phyloP scores from a whole-genome alignment of 2,797 vertebrate species.

The Leucoraja ocellata region DNA sequence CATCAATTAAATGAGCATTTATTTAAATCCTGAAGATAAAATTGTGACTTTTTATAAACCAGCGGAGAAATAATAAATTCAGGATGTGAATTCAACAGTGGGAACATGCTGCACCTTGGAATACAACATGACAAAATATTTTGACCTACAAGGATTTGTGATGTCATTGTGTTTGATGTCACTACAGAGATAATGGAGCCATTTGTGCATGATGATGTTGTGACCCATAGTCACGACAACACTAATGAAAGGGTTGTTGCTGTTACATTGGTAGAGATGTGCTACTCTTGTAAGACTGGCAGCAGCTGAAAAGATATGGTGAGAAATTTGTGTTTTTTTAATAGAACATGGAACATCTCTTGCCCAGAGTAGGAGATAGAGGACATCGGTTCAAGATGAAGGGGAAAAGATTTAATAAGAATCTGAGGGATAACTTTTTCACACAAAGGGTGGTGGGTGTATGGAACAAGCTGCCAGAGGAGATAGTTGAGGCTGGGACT shows the following conservation, averaged over 20 bases:
- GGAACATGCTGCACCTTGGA: not conserved
- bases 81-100: not conserved
- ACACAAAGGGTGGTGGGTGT: too few relatives aligned
- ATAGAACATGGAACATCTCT: not conserved
- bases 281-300: not conserved
- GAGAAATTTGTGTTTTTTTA: not conserved
- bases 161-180: slow-evolving; percentile 8
- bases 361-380: not conserved
- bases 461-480: too few relatives aligned
- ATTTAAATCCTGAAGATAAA: not conserved
- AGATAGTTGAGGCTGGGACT: too few relatives aligned
- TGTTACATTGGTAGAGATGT: not conserved
- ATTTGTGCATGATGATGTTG: slow-evolving; percentile 7
- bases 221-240: not conserved
- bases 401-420: too few relatives aligned
- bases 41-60: not conserved
- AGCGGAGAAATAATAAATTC: not conserved
- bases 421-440: too few relatives aligned
- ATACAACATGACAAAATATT: not conserved
- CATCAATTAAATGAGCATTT: not conserved
- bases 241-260: not conserved
- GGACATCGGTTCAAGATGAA: too few relatives aligned
- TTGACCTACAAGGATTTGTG: not conserved
- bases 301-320: not conserved
- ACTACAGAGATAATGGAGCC: not conserved